Evolutionary conservation across 1,140 invertebrate species (phyloP).

Genomic region (Macrotrachela quadricornifera): DNA sequence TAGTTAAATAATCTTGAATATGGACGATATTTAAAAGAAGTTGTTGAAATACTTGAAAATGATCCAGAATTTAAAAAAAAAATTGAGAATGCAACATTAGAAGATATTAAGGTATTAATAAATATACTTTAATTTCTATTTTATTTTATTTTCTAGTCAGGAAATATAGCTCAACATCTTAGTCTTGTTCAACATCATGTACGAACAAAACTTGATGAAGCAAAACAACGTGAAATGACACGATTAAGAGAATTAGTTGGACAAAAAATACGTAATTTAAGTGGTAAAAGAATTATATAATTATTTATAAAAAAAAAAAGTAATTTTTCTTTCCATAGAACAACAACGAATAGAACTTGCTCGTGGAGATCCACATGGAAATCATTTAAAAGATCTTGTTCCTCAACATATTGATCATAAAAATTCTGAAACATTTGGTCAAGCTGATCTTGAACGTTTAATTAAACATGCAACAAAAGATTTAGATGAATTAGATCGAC

Average conservation of each 20-base stretch:
- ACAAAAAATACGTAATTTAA: too few relatives aligned
- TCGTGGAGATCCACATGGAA: too few relatives aligned
- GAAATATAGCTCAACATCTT: slow-evolving; percentile 68
- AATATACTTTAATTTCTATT: too few relatives aligned
- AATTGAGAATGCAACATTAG: slow-evolving; percentile 4
- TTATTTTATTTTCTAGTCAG: slow-evolving; percentile 33
- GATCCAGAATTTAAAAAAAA: slow-evolving; percentile 1
- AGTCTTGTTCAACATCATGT: slow-evolving; percentile 69
- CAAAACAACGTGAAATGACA: slow-evolving; percentile 69
- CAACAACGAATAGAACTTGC: too few relatives aligned
- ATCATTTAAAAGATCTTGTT: too few relatives aligned
- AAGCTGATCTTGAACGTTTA: slow-evolving; percentile 74
- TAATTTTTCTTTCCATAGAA: too few relatives aligned
- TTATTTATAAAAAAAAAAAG: too few relatives aligned
- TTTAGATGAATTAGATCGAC: slow-evolving; percentile 59
- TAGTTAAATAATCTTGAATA: slow-evolving; percentile 5
- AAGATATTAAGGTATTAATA: background rate
- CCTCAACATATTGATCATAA: background rate
- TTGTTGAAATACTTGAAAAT: slow-evolving; percentile 2
- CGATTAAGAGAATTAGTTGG: slow-evolving; percentile 33
- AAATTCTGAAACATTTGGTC: slow-evolving; percentile 56
- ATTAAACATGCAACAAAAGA: slow-evolving; percentile 58
- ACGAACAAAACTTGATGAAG: slow-evolving; percentile 65
- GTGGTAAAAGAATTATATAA: too few relatives aligned
- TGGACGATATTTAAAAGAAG: slow-evolving; percentile 4